Evolutionary conservation across 2,888 invertebrate species (phyloP).

Genomic region (Spicauda simplicius): DNA sequence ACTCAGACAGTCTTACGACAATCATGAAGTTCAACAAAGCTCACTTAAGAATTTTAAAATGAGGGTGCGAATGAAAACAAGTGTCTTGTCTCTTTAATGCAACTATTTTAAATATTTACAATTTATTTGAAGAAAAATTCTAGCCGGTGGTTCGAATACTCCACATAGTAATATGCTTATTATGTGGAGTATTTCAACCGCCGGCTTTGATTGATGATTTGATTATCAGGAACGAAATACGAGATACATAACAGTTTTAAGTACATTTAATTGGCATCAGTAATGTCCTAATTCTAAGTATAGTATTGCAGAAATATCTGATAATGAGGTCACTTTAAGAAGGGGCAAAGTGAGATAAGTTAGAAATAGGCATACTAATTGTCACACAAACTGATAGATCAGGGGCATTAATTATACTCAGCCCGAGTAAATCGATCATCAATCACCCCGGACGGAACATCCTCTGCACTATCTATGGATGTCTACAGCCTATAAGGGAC

Average conservation of each 20-base stretch:
- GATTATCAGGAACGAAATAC: too few relatives aligned
- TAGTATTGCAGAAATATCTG: background rate
- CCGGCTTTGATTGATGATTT: too few relatives aligned
- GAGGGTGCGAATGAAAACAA: slow-evolving; percentile 21
- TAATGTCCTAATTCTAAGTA: too few relatives aligned
- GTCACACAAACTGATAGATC: slow-evolving; percentile 46
- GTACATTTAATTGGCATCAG: too few relatives aligned
- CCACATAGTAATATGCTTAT: too few relatives aligned
- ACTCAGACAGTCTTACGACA: slow-evolving; percentile 33
- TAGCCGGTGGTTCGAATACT: too few relatives aligned
- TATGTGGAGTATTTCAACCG: too few relatives aligned
- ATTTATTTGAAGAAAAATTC: background rate
- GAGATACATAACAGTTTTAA: too few relatives aligned
- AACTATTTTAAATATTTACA: background rate
- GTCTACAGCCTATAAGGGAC: slow-evolving; percentile 21
- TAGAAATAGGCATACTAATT: slow-evolving; percentile 34
- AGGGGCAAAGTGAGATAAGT: background rate
- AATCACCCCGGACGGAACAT: slow-evolving; percentile 57
- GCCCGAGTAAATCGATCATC: slow-evolving; percentile 63
- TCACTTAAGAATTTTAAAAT: slow-evolving; percentile 26
- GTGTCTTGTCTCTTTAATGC: slow-evolving; percentile 8
- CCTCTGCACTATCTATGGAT: slow-evolving; percentile 37
- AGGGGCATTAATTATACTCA: slow-evolving; percentile 71
- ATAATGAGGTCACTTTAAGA: background rate
- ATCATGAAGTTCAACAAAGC: slow-evolving; percentile 30